phyloP scores from a whole-genome alignment of 2,797 vertebrate species.

The Helarctos malayanus region DNA sequence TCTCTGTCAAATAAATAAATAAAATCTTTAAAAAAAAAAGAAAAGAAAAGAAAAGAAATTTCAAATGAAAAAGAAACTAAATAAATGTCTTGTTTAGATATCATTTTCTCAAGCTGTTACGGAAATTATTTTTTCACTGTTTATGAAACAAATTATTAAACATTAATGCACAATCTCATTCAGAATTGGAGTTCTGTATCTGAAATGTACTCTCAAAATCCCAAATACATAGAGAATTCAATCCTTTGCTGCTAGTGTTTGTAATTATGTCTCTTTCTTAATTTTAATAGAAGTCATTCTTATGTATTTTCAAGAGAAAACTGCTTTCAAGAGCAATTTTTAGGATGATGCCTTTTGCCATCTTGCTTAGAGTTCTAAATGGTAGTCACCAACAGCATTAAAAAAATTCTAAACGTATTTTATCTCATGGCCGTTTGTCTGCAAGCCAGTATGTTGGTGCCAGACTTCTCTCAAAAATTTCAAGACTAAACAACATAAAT shows the following conservation, averaged over 20 bases:
- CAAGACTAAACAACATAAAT: slow-evolving; percentile 43
- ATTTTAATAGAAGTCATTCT: slow-evolving; percentile 49
- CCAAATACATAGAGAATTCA: neutral
- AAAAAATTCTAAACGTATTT: neutral
- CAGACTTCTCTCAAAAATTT: slow-evolving; percentile 48
- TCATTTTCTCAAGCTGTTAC: slow-evolving; percentile 25
- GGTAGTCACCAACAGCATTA: neutral
- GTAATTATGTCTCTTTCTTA: neutral
- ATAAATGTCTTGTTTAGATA: slow-evolving; percentile 29
- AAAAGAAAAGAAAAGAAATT: slow-evolving; percentile 54
- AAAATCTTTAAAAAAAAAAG: too few species aligned
- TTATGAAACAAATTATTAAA: slow-evolving; percentile 22
- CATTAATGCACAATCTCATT: slow-evolving; percentile 50
- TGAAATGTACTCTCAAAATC: slow-evolving; percentile 39
- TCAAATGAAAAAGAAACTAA: neutral
- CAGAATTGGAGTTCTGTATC: slow-evolving; percentile 20
- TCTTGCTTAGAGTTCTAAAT: neutral
- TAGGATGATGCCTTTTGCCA: neutral
- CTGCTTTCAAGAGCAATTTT: neutral
- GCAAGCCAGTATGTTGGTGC: neutral
- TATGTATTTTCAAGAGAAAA: neutral
- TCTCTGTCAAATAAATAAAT: too few species aligned
- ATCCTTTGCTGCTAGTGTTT: neutral
- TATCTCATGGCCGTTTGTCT: neutral
- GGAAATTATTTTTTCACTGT: slow-evolving; percentile 42